These are phyloP conservation scores for Piscicola geometra DNA, from an alignment of 2,888 invertebrate genomes.

Conservation along the genomic window DNA sequence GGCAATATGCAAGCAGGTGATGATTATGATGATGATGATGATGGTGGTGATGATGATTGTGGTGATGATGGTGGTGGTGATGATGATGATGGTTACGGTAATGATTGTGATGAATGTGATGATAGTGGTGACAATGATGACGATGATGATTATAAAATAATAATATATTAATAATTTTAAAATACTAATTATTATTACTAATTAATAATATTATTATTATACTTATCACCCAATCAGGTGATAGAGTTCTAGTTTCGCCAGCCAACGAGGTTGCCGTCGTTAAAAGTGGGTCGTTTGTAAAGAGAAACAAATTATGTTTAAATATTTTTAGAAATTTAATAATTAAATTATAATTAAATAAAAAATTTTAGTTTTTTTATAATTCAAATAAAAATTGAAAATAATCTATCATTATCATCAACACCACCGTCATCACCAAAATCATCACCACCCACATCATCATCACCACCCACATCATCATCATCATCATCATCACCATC, in stretches of 20 bases:
- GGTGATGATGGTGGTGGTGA: neutral
- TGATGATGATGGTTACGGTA: neutral
- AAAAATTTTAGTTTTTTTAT: too few species aligned
- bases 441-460: neutral
- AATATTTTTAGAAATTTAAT: neutral
- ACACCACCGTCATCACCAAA: too few species aligned
- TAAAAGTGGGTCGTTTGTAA: constrained; percentile 62
- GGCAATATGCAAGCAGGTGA: constrained; percentile 71
- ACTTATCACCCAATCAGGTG: constrained; percentile 61
- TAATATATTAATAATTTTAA: too few species aligned
- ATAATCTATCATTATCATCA: too few species aligned
- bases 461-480: neutral
- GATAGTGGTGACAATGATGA: neutral
- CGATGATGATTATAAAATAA: neutral
- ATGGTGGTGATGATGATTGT: too few species aligned
- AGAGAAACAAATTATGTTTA: neutral
- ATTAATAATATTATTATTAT: too few species aligned
- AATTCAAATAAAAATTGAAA: too few species aligned
- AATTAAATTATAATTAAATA: neutral
- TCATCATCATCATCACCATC: constrained; percentile 23
- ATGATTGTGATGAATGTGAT: neutral
- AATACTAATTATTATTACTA: neutral
- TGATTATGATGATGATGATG: too few species aligned
- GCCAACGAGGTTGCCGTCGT: constrained; percentile 76
- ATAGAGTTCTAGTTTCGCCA: constrained; percentile 81